These are phyloP conservation scores for Tipula helvola DNA, from an alignment of 2,888 invertebrate species.

Conservation along the genomic window DNA sequence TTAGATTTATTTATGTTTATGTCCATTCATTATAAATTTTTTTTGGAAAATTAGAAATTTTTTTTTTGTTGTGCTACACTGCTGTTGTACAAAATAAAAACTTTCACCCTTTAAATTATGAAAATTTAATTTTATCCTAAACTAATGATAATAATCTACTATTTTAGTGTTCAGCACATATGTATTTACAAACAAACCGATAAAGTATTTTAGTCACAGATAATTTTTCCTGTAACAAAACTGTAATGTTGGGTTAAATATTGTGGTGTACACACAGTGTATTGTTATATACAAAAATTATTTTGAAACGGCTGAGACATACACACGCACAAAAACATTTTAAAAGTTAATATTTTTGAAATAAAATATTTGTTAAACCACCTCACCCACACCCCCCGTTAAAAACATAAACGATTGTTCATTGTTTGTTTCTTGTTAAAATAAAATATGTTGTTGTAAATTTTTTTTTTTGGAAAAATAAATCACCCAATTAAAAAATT, in stretches of 20 bases:
- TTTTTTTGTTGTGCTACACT: background rate
- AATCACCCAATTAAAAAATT: background rate
- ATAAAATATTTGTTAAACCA: background rate
- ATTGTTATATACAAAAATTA: background rate
- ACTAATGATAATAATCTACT: background rate
- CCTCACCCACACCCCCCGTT: background rate
- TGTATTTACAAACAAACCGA: background rate
- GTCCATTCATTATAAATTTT: background rate
- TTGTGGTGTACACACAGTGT: background rate
- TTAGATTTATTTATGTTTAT: background rate
- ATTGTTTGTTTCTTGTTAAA: background rate
- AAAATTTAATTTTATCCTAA: background rate
- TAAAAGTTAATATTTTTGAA: background rate
- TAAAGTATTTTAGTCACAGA: conserved; percentile 4
- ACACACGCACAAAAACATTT: background rate
- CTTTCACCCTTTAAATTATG: background rate
- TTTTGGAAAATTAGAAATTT: background rate
- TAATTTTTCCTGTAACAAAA: background rate
- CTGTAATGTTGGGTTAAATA: background rate
- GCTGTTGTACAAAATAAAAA: background rate
- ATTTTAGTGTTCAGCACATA: background rate
- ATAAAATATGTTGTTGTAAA: background rate
- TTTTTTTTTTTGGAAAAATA: background rate
- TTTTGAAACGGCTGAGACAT: background rate
- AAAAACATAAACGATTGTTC: background rate